phyloP scores from a whole-genome alignment of 2,113 vertebrate genomes.

The Siniperca chuatsi region DNA sequence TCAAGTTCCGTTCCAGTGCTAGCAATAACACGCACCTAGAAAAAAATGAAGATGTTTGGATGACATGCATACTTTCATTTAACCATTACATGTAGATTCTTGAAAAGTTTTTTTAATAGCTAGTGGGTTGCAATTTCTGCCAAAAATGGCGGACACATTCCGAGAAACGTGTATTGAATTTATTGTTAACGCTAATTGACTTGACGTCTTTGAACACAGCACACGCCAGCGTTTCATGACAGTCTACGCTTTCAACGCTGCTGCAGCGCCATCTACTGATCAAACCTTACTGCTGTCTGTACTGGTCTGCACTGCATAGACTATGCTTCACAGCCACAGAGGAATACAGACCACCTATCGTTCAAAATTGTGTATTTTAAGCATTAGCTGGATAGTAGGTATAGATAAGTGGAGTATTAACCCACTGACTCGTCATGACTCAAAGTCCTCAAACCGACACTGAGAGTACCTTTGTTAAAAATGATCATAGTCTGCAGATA shows the following conservation, averaged over 20 bases:
- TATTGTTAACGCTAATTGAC: rapidly evolving
- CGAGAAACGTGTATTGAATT: background rate
- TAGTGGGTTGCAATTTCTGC: rapidly evolving
- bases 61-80: background rate
- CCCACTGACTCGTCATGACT: background rate
- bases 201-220: slow-evolving; percentile 38
- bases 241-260: background rate
- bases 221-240: background rate
- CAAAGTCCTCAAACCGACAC: background rate
- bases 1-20: background rate
- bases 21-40: background rate
- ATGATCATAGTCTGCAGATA: background rate
- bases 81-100: rapidly evolving
- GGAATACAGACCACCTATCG: background rate
- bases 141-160: rapidly evolving
- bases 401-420: background rate
- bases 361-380: background rate
- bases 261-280: slow-evolving; percentile 28
- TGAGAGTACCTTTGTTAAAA: background rate
- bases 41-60: background rate
- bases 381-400: background rate
- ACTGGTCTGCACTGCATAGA: background rate
- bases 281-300: background rate
- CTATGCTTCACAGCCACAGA: background rate
- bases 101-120: rapidly evolving